Evolutionary conservation across 2,888 invertebrate genomes (phyloP).

Genomic region (Orchestes rusci): DNA sequence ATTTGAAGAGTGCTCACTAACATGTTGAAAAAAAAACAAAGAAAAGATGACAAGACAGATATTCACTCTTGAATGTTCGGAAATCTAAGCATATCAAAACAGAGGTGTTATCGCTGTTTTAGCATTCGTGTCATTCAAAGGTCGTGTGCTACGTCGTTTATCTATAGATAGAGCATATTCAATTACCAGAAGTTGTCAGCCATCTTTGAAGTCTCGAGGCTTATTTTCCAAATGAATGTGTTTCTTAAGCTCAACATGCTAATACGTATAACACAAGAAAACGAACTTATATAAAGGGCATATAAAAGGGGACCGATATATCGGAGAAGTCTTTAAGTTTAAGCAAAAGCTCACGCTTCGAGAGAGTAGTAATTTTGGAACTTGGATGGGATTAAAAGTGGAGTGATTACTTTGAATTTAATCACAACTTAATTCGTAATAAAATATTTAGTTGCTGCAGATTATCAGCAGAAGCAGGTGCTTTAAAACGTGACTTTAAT

Average conservation of each 20-base stretch:
- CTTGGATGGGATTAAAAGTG: constrained; percentile 14
- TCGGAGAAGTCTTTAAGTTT: constrained; percentile 17
- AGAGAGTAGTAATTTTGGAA: constrained; percentile 10
- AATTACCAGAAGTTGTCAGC: constrained; percentile 22
- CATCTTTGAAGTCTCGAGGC: constrained; percentile 25
- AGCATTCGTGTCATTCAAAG: constrained; percentile 11
- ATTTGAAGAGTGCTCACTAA: too few species aligned
- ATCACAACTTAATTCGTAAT: constrained; percentile 7
- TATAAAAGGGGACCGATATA: constrained; percentile 20
- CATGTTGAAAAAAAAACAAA: too few species aligned
- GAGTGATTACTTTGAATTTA: constrained; percentile 12
- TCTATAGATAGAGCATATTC: constrained; percentile 22
- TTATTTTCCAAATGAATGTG: constrained; percentile 27
- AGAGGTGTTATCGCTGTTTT: constrained; percentile 18
- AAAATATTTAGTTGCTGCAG: constrained; percentile 12
- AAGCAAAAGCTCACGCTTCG: constrained; percentile 1
- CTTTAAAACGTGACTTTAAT: too few species aligned
- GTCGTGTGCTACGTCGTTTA: constrained; percentile 7
- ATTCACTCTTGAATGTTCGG: too few species aligned
- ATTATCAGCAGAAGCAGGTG: too few species aligned
- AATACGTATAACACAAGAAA: constrained; percentile 18
- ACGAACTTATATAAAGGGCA: constrained; percentile 17
- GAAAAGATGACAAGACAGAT: too few species aligned
- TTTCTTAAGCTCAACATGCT: constrained; percentile 20
- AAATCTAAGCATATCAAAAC: too few species aligned